Evolutionary conservation across 1,140 invertebrate genomes (phyloP), one percentile per base, ranked within the genome.

Genomic region (Drosophila cardini): DNA sequence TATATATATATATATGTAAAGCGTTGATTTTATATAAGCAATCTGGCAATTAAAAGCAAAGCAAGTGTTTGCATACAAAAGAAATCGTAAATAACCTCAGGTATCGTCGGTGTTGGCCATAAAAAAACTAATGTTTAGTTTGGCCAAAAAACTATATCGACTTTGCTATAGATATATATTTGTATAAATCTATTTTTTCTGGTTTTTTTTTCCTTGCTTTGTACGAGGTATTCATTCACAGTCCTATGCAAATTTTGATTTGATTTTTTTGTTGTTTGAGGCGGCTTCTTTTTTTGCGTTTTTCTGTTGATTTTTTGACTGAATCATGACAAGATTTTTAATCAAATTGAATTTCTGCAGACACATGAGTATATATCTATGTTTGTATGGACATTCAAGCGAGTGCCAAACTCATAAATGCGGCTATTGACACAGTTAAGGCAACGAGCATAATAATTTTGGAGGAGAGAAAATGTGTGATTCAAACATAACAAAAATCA

Each of bases 281-380:
- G 36, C 69, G 69, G 69, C 56, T 53, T 68, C 32, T 67, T 80
- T 70, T 72, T 32, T 48, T 62, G 67, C 46, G 32, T 34, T 52
- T 71, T 62, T 76, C 46, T 72, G 69, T 77, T 78, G 75, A 78
- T 70, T 62, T 58, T 70, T 75, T 89, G 76, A 89, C 42, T 70
- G 84, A 87, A 89, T 80, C 84, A 83, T 87, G 84, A 89, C 84
- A 84, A 80, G 77, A 78, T 87, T 89, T 87, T 87, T 72, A 87
- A 87, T 89, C 85, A 89, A 89, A 80, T 21, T 84, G 67, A 80
- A 78, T 81, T 80, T 78, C 58, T 67, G 48, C 40, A 76, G 46
- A 57, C 30, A 34, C 30, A 16, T 11, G n/a, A 4, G 15, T 4
- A 55, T 30, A 53, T n/a, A 30, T 26, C 4, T 10, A 46, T 32